Evolutionary conservation across 1,140 invertebrate species (phyloP), one percentile per base, ranked within the genome.

Genomic region (Penaeus vannamei): DNA sequence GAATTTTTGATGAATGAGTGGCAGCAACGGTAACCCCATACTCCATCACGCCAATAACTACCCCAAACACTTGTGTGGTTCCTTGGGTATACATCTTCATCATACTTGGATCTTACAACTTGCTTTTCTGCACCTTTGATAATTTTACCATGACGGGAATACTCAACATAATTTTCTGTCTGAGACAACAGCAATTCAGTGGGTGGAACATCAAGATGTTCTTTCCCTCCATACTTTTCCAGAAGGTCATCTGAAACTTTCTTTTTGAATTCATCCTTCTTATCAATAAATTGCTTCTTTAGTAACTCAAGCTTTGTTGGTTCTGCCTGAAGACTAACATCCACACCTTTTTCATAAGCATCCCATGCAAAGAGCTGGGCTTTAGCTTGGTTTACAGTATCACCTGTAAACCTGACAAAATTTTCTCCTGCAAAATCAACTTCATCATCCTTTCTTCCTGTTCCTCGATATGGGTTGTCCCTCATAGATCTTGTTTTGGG

Each of bases 291-390:
- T 92, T 99, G 97, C 86, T 96, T 95, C 92, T 98, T 95, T 22
- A 99, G 93, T 86, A 98, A 92, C 93, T 99, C 98, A 46, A 99
- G 93, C 94, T 99, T 99, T 12, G 99, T 99, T 1, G 99, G 99
- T 93, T 99, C 98, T 22, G 98, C 98, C 84, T 99, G 94, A 46
- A 99, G 94, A 94, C 99, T 98, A 8, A 99, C 97, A 94, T 99
- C 98, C 0, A 99, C 96, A 32, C 98, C 98, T 92, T 96, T 96
- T 86, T 97, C 96, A 92, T 97, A 96, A 0, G 98, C 98, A 92
- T 99, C 97, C 99, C 99, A 99, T 1, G 99, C 98, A 95, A 99
- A 99, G 91, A 99, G 92, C 93, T 99, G 98, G 29, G 97, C 97
- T 32, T 95, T 95, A 7, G 97, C 96, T 93, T 99, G 98, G 84